Percentiles rank a stretch among this genome's conserved stretches.
Conservation (phyloP, 2,797 vertebrate species). For the Otus scops region DNA sequence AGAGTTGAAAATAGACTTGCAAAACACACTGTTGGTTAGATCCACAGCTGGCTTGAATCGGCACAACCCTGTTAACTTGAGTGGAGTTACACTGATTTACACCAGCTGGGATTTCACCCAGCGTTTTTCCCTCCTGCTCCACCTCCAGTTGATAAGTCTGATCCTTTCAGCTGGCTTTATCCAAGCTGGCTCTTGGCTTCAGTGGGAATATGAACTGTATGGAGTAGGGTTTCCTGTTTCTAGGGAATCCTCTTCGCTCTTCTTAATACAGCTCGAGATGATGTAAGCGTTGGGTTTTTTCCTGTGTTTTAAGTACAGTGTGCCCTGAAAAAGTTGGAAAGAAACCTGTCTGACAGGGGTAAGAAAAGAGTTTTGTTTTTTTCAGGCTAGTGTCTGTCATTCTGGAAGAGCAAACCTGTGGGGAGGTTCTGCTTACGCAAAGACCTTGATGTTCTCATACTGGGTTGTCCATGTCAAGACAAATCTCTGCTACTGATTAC, state of each 20-base stretch:
- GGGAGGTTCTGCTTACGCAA: background rate
- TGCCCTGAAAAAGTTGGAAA: background rate
- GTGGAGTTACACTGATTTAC: background rate
- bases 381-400: background rate
- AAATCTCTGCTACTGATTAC: background rate
- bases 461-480: background rate
- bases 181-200: background rate
- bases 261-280: background rate
- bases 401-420: background rate
- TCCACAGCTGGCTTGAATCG: slow-evolving; percentile 33
- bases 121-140: background rate
- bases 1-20: slow-evolving; percentile 58
- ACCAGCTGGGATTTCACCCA: background rate
- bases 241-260: background rate
- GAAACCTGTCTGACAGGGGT: background rate
- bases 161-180: background rate
- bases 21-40: slow-evolving; percentile 37
- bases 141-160: background rate
- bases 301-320: background rate
- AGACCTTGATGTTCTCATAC: background rate
- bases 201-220: background rate
- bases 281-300: background rate
- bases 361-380: background rate
- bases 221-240: background rate
- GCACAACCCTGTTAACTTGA: background rate